phyloP scores from a whole-genome alignment of 2,888 invertebrate species.

The Palloptera scutellata region DNA sequence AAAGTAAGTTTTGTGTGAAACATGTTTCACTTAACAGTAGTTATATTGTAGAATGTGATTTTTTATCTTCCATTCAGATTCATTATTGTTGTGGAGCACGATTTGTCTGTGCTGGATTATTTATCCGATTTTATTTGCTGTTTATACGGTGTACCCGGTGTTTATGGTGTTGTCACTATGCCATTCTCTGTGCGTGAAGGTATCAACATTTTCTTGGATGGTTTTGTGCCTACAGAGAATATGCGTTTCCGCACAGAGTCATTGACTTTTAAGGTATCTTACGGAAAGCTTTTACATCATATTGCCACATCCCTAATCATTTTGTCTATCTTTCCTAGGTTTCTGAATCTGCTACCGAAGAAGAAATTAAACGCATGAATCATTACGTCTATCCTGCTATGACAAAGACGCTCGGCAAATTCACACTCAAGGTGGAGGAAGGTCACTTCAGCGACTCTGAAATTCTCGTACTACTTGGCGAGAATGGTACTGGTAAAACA shows the following conservation, averaged over 20 bases:
- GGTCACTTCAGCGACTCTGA: slow-evolving; percentile 99
- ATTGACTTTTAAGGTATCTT: slow-evolving; percentile 83
- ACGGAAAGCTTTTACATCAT: not conserved
- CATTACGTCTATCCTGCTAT: slow-evolving; percentile 95
- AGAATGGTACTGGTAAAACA: slow-evolving; percentile 99
- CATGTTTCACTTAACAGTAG: not conserved
- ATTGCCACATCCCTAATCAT: not conserved
- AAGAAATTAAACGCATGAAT: slow-evolving; percentile 96
- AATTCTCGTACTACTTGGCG: slow-evolving; percentile 94
- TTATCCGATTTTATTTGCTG: slow-evolving; percentile 99
- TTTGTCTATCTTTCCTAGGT: slow-evolving; percentile 66
- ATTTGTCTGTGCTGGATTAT: slow-evolving; percentile 98
- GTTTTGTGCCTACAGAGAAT: slow-evolving; percentile 99
- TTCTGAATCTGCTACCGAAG: slow-evolving; percentile 96
- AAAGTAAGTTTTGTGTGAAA: slow-evolving; percentile 70
- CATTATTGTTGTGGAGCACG: slow-evolving; percentile 99
- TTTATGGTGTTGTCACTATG: slow-evolving; percentile 99
- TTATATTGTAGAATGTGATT: not conserved
- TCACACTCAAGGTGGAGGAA: slow-evolving; percentile 79
- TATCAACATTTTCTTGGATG: slow-evolving; percentile 99
- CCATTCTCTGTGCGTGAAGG: slow-evolving; percentile 99
- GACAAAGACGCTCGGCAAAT: slow-evolving; percentile 80
- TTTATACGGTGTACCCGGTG: slow-evolving; percentile 97
- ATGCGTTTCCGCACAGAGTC: slow-evolving; percentile 97
- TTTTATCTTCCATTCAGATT: slow-evolving; percentile 71